Evolutionary conservation across 2,113 vertebrate species (phyloP).

Genomic region (Rhea americana): DNA sequence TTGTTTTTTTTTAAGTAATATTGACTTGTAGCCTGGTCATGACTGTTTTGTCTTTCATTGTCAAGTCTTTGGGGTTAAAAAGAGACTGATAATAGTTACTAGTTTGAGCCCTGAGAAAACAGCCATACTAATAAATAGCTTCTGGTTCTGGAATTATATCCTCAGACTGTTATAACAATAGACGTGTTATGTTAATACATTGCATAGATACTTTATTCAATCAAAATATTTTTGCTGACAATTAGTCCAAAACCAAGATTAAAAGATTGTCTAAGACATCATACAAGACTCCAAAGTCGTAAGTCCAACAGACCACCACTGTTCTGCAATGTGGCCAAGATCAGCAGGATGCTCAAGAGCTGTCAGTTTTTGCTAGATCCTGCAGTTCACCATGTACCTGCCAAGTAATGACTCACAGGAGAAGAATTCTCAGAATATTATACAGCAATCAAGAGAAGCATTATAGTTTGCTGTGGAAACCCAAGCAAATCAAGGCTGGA

Average conservation of each 20-base stretch:
- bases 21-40: rapidly evolving
- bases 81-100: neutral
- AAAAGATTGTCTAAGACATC: neutral
- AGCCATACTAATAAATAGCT: neutral
- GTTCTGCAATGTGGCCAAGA: slow-evolving; percentile 17
- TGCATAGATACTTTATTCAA: neutral
- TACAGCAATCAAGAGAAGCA: neutral
- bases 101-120: neutral
- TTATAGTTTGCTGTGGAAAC: neutral
- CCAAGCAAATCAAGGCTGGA: neutral
- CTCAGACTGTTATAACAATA: neutral
- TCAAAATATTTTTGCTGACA: neutral
- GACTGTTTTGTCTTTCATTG: neutral
- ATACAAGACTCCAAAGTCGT: neutral
- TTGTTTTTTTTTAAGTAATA: neutral
- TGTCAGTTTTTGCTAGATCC: neutral
- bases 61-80: neutral
- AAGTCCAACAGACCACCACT: neutral
- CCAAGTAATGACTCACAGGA: slow-evolving; percentile 36
- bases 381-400: neutral
- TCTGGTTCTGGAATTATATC: neutral
- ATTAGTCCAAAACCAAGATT: neutral
- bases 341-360: slow-evolving; percentile 15
- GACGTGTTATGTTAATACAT: neutral
- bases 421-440: slow-evolving; percentile 1